Base-by-base conservation (phyloP, 2,113 vertebrate species). In the Erinaceus europaeus region DNA sequence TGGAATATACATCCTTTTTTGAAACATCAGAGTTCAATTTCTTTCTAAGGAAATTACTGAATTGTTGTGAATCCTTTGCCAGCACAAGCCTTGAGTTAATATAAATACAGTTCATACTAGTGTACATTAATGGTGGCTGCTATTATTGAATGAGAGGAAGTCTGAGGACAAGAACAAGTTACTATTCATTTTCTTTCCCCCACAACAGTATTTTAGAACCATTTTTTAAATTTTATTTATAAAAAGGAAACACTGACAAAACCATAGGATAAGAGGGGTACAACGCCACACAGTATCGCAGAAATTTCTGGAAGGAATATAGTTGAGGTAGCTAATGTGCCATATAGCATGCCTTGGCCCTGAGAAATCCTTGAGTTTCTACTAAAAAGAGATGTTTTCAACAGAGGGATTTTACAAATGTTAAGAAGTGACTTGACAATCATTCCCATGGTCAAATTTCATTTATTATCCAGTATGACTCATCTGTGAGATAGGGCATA, bases 231-330 rank as follows among this genome's bases (percentile, higher is more conserved):
- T n/a, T n/a, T n/a, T n/a, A n/a, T n/a, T n/a, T n/a, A n/a, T n/a
- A n/a, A n/a, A n/a, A n/a, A n/a, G n/a, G n/a, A n/a, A 46, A n/a
- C n/a, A n/a, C n/a, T n/a, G n/a, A n/a, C n/a, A n/a, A n/a, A n/a
- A n/a, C n/a, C n/a, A n/a, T n/a, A n/a, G n/a, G n/a, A n/a, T n/a
- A n/a, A n/a, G n/a, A n/a, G n/a, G n/a, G n/a, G n/a, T n/a, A n/a
- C n/a, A 78, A 50, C 18, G 61, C 10, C 50, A 29, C 40, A 77
- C n/a, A 73, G n/a, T 77, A 73, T n/a, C 62, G 0, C 68, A 50
- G 48, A 89, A 75, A 3, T 73, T 76, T 93, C 77, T 88, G 29
- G 48, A 81, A 92, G 34, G n/a, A 89, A 38, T 53, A 4, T 20
- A 38, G 44, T 32, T 65, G 86, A 29, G 20, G 42, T 79, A 92